Evolutionary conservation across 1,140 invertebrate genomes (phyloP), one percentile per base, ranked within the genome.

Genomic region (Drosophila takahashii): DNA sequence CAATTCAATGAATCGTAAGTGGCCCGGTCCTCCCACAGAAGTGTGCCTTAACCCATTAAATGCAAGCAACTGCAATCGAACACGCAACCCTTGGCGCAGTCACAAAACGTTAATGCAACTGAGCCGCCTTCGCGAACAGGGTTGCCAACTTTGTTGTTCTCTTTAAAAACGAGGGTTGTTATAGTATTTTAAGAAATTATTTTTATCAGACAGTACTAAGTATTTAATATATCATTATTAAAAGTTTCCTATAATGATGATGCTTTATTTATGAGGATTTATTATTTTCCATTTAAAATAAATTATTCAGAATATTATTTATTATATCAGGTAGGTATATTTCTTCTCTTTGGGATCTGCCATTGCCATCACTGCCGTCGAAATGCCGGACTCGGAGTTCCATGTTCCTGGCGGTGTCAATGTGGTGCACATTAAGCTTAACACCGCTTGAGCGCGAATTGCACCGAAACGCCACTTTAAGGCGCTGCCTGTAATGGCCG

Each of bases 371-470:
- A 41, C 59, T 32, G 4, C 6, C n/a, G 15, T 4, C 13, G 11
- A 10, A 18, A 32, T 5, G 4, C 3, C 3, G 27, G 8, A 15
- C 13, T 58, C 4, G 13, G 16, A 13, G 56, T 16, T 41, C 4
- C 32, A 7, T 34, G 27, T 18, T 47, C 62, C 61, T 67, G 66
- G 45, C 74, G 79, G 85, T 80, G 72, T 79, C 77, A 89, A 74
- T 83, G 79, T 72, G 85, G 75, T 89, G 71, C 72, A 84, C 85
- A 89, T 89, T 89, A 84, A 74, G 67, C 71, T 89, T 77, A 89
- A 84, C 80, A 64, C 72, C 50, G 65, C 36, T 86, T 69, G 51
- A 81, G 74, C 61, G 77, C 65, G 52, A 52, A 27, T 26, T 16
- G 36, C 51, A 41, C 36, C 44, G 45, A 47, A 57, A 34, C 52